Base-by-base conservation (phyloP, 1,140 invertebrate genomes). In the Drosophila subobscura region DNA sequence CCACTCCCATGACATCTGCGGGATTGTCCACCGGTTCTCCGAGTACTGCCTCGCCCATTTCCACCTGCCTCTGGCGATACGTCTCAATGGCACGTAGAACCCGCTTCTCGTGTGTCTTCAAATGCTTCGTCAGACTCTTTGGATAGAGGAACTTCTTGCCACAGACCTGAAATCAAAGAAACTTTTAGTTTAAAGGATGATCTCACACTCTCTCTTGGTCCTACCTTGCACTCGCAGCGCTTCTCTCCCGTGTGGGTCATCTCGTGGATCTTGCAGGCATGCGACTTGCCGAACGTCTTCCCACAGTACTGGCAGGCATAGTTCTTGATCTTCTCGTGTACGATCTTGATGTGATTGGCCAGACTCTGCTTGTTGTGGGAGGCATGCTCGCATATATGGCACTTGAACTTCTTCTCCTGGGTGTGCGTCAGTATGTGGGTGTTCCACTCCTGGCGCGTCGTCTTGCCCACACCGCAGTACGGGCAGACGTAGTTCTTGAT, bases 181-280 rank as follows among this genome's bases (percentile, higher is more conserved):
- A 3, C 2, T 25, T 16, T n/a, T 3, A 23, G 8, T 22, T 2
- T 1, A 22, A 7, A 8, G 12, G 5, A 4, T 33, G 1, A 61
- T 46, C 25, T 7, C 8, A 40, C 8, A 41, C 52, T 6, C 47
- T 37, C 10, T 33, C 3, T 33, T 2, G 10, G 29, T 10, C 66
- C 59, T 12, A 86, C 77, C 53, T 91, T 91, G 63, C 90, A 91
- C 40, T 90, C 90, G 53, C 85, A 90, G 2, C 85, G 81, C 44
- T 91, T 92, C 58, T 93, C 93, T 0, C 94, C 94, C 33, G 90
- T 91, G 66, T 91, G 90, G 3, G 81, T 91, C 90, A 90, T 91
- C 61, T 90, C 88, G 37, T 91, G 90, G 33, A 91, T 90, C 57
- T 91, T 91, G 22, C 90, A 90, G 5, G 90, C 89, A 41, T 91